phyloP scores from a whole-genome alignment of 1,140 invertebrate genomes.

The Drosophila auraria region DNA sequence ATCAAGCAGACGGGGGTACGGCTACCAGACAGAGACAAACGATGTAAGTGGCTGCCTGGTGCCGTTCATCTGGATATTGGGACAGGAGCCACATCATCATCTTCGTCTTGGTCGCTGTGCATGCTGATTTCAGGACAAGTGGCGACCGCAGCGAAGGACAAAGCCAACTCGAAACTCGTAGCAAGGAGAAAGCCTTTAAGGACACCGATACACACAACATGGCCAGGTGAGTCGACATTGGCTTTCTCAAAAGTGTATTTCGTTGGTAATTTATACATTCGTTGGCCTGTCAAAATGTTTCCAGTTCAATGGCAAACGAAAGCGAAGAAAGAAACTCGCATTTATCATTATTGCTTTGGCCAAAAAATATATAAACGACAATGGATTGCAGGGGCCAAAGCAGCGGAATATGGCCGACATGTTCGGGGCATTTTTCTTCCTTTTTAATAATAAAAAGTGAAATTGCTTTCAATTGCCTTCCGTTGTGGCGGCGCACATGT shows the following conservation, averaged over 20 bases:
- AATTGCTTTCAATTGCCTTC: constrained; percentile 42
- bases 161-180: neutral
- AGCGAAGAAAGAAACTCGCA: constrained; percentile 52
- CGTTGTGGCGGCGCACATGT: constrained; percentile 6
- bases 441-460: constrained; percentile 43
- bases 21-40: constrained; percentile 63
- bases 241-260: constrained; percentile 27
- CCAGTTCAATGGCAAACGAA: constrained; percentile 56
- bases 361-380: constrained; percentile 19
- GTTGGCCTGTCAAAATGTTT: constrained; percentile 56
- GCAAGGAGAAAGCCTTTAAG: constrained; percentile 32
- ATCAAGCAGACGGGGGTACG: constrained; percentile 54
- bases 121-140: constrained; percentile 54
- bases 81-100: constrained; percentile 52
- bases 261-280: constrained; percentile 47
- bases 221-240: constrained; percentile 61
- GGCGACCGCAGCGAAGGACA: constrained; percentile 37
- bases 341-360: constrained; percentile 58
- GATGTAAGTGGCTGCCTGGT: constrained; percentile 55
- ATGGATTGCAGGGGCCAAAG: neutral
- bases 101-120: constrained; percentile 24
- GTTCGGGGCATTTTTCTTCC: constrained; percentile 14
- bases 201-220: constrained; percentile 43
- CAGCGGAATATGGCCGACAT: constrained; percentile 8
- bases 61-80: constrained; percentile 40